Percentiles rank a stretch among this genome's conserved stretches.
These are phyloP conservation scores for Amblyraja radiata DNA, from an alignment of 2,797 vertebrate species.

Conservation along the genomic window DNA sequence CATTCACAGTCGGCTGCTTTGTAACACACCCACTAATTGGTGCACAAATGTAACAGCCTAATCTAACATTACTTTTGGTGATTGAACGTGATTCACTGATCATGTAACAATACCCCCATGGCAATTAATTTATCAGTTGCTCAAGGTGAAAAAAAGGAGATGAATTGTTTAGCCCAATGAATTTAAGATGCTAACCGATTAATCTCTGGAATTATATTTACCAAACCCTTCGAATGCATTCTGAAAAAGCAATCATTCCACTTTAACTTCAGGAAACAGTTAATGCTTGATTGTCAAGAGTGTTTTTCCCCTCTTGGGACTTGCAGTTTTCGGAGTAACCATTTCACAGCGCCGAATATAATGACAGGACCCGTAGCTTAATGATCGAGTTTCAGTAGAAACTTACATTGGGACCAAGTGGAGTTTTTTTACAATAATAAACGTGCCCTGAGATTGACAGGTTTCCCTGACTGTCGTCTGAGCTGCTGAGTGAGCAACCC, in stretches of 20 bases:
- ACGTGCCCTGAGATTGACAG: background rate
- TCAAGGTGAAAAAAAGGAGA: background rate
- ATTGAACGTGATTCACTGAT: background rate
- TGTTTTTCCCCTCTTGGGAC: background rate
- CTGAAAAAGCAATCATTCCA: background rate
- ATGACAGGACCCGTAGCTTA: background rate
- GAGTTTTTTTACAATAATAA: background rate
- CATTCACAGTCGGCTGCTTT: background rate
- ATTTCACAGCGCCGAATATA: background rate
- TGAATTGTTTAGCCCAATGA: background rate
- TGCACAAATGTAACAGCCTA: background rate
- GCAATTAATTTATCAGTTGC: background rate
- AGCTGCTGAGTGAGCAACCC: background rate
- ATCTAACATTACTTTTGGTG: background rate
- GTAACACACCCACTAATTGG: background rate
- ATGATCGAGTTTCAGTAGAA: background rate
- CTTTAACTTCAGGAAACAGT: background rate
- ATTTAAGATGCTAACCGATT: background rate
- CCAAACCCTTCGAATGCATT: background rate
- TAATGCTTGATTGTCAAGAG: background rate
- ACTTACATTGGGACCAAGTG: background rate
- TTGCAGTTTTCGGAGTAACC: background rate
- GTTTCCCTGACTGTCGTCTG: background rate
- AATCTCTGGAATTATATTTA: background rate
- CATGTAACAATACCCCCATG: background rate